Conservation (phyloP, 2,797 vertebrate species). For the Rhabdomys pumilio region DNA sequence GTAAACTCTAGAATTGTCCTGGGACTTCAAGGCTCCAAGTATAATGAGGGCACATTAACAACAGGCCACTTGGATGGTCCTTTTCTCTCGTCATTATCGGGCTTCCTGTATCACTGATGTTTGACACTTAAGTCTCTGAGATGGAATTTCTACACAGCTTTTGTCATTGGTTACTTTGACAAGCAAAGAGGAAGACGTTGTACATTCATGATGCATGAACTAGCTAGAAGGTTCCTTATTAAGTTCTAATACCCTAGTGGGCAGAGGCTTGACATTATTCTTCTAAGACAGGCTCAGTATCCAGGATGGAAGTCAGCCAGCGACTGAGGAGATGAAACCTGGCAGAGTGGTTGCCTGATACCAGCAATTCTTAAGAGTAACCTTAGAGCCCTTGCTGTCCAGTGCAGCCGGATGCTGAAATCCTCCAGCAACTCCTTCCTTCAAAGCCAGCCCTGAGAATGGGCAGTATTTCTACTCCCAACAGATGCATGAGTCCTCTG, state of each 20-base stretch:
- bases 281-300: background rate
- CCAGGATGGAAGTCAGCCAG: background rate
- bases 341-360: background rate
- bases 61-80: background rate
- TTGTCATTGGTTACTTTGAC: conserved; percentile 53
- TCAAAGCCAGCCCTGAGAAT: background rate
- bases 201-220: conserved; percentile 25
- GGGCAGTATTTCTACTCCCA: background rate
- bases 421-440: background rate
- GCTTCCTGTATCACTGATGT: conserved; percentile 9
- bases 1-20: background rate
- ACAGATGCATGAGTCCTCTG: background rate
- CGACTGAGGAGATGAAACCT: background rate
- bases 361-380: background rate
- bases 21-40: background rate
- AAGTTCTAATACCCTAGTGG: conserved; percentile 50
- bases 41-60: background rate
- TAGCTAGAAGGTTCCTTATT: conserved; percentile 51
- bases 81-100: background rate
- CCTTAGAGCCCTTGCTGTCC: background rate
- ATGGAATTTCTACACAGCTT: conserved; percentile 5
- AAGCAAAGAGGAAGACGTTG: conserved; percentile 40
- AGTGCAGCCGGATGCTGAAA: background rate
- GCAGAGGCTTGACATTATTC: background rate
- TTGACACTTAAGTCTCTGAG: background rate